Evolutionary conservation across 2,888 invertebrate species (phyloP), one percentile per base, ranked within the genome.

Genomic region (Amphipyra tragopoginis): DNA sequence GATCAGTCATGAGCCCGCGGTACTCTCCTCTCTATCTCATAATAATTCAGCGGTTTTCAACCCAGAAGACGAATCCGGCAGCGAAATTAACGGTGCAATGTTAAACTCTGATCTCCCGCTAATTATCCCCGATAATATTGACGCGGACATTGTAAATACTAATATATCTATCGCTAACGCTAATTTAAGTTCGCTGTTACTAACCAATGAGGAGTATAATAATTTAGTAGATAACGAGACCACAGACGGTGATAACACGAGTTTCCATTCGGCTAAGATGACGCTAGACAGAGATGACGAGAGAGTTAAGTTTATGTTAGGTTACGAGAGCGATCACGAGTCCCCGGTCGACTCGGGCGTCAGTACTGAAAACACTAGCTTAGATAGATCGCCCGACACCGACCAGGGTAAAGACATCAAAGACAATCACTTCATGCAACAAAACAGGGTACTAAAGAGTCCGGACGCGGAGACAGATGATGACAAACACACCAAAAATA

Each of bases 341-440:
- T 93, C 93, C 39, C 91, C 94, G 0, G 93, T 77, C 0, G 97
- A 97, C 84, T 97, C 97, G 0, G 97, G 97, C 0, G 96, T 97
- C 51, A 96, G 97, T 81, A 97, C 97, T 26, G 97, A 97, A 85
- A 97, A 96, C 71, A 97, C 97, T 34, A 97, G 97, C 78, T 88
- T 97, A 81, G 96, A 96, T 85, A 90, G 96, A 80, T 96, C 96
- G 9, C 96, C 96, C 0, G 96, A 96, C 63, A 90, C 95, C 2
- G 96, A 96, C 61, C 88, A 93, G 57, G 92, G 78, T 65, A 91
- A 90, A 78, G 86, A 87, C 6, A 70, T 90, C 5, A 89, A 89
- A 72, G 86, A 90, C 51, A 89, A 86, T 50, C 88, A 90, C 60
- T 93, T 88, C 69, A 91, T 93, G 87, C 87, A 91, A 84, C 92